phyloP scores from a whole-genome alignment of 1,140 invertebrate genomes.

The Zaprionus ghesquierei region DNA sequence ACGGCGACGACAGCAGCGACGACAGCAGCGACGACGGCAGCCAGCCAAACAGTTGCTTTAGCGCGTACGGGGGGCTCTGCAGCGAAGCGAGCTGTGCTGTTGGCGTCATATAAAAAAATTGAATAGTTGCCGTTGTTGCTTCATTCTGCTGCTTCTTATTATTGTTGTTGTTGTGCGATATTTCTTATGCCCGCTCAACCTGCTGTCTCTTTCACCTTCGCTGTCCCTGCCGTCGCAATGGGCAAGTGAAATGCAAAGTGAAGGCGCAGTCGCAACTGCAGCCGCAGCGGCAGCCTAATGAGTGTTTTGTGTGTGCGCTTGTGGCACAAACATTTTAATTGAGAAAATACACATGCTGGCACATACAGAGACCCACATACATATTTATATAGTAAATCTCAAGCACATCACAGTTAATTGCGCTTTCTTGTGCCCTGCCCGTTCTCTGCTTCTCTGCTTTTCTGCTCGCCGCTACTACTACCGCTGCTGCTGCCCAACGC shows the following conservation, averaged over 20 bases:
- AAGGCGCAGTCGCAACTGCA: conserved; percentile 55
- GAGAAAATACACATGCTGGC: background rate
- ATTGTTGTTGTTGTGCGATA: conserved; percentile 17
- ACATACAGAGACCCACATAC: background rate
- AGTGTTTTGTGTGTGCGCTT: conserved; percentile 56
- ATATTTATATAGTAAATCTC: conserved; percentile 6
- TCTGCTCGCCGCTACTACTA: background rate
- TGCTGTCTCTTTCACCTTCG: background rate
- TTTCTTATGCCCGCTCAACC: background rate
- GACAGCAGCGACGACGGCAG: background rate
- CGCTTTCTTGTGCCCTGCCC: background rate
- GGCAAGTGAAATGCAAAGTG: conserved; percentile 52
- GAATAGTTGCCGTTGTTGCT: background rate
- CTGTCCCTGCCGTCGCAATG: conserved; percentile 4
- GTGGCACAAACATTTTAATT: conserved; percentile 53
- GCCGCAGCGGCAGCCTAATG: conserved; percentile 15
- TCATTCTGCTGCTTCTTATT: conserved; percentile 4
- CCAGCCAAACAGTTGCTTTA: conserved; percentile 23
- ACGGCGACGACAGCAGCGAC: conserved; percentile 2
- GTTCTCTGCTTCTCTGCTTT: background rate
- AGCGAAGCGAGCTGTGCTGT: conserved; percentile 3
- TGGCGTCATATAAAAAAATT: conserved; percentile 11
- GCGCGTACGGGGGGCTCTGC: conserved; percentile 29
- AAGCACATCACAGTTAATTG: conserved; percentile 17
- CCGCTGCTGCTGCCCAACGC: conserved; percentile 13